Conservation (phyloP, 2,888 invertebrate genomes). For the Anagyrus pseudococci region DNA sequence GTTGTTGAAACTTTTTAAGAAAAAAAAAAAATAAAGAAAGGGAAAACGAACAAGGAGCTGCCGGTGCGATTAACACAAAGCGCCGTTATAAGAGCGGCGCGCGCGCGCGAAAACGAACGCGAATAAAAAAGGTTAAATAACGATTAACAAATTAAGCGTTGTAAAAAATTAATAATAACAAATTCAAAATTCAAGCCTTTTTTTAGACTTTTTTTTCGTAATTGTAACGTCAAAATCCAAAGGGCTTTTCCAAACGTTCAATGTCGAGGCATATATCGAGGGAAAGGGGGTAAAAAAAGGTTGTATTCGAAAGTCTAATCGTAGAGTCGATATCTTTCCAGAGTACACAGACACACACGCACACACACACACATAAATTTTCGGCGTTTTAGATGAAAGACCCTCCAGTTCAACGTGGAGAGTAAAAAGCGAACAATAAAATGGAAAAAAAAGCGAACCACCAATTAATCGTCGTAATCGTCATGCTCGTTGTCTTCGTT, state of each 20-base stretch:
- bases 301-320: slow-evolving; percentile 48
- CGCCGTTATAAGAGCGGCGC: too few species aligned
- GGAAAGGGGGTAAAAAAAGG: slow-evolving; percentile 49
- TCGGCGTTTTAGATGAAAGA: too few species aligned
- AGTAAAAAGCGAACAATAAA: slow-evolving; percentile 25
- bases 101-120: not conserved
- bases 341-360: too few species aligned
- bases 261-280: slow-evolving; percentile 25
- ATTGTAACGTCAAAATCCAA: slow-evolving; percentile 4
- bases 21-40: slow-evolving; percentile 16
- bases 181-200: slow-evolving; percentile 3
- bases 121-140: not conserved
- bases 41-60: not conserved
- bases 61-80: not conserved
- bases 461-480: slow-evolving; percentile 40
- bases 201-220: too few species aligned
- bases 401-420: too few species aligned
- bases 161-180: not conserved
- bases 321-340: slow-evolving; percentile 28
- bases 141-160: not conserved
- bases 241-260: not conserved
- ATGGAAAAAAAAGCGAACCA: slow-evolving; percentile 12
- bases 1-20: slow-evolving; percentile 46
- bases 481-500: slow-evolving; percentile 46
- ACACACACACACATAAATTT: too few species aligned